A percentile compares a stretch with the other conserved stretches of the same genome.
Evolutionary conservation across 1,140 invertebrate species (phyloP).

Genomic region (Trachymyrmex septentrionalis): DNA sequence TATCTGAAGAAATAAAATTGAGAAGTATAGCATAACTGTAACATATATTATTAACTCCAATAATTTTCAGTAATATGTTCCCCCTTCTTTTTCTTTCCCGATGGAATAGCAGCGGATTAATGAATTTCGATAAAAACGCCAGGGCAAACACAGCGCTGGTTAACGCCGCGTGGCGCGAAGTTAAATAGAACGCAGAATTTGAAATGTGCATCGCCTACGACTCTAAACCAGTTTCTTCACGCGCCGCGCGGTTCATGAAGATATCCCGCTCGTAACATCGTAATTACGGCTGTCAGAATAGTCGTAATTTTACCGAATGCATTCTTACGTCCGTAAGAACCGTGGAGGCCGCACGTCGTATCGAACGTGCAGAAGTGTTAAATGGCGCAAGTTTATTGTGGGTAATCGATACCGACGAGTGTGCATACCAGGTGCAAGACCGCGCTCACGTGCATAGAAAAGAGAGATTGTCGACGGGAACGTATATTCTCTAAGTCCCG

Average conservation of each 20-base stretch:
- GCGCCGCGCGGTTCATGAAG: conserved; percentile 57
- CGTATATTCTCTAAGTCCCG: conserved; percentile 50
- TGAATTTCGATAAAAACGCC: conserved; percentile 10
- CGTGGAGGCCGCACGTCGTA: background rate
- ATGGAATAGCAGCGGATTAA: conserved; percentile 17
- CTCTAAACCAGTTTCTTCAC: conserved; percentile 68
- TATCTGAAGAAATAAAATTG: background rate
- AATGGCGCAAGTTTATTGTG: conserved; percentile 61
- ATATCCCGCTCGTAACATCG: conserved; percentile 59
- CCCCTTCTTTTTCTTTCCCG: background rate
- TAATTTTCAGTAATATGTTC: background rate
- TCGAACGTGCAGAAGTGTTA: conserved; percentile 56
- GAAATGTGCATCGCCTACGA: conserved; percentile 38
- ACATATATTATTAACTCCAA: background rate
- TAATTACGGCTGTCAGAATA: conserved; percentile 68
- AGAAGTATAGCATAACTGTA: background rate
- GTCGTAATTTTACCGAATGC: conserved; percentile 55
- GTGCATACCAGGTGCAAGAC: conserved; percentile 30
- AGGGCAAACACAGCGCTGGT: conserved; percentile 9
- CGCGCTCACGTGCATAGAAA: conserved; percentile 54
- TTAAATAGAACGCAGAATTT: conserved; percentile 8
- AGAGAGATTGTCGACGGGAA: conserved; percentile 54
- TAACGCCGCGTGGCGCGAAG: background rate
- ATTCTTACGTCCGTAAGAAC: conserved; percentile 28
- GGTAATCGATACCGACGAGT: conserved; percentile 56